Evolutionary conservation across 35 echinoderm and acorn worm genomes (phyloP).

Genomic region (Eucidaris tribuloides): DNA sequence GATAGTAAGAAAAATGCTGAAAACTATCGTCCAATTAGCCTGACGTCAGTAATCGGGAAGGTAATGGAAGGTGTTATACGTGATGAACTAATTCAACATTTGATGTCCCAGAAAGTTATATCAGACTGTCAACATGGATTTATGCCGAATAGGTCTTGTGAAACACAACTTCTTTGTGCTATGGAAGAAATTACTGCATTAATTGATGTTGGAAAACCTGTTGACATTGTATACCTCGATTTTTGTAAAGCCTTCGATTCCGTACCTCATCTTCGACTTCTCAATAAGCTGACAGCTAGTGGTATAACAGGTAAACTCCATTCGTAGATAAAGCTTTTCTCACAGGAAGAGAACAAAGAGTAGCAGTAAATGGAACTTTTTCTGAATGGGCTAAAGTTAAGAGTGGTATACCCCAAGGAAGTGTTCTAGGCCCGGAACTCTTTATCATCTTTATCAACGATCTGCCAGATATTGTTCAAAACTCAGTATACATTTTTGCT

Average conservation of each 20-base stretch:
- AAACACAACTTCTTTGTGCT: no score
- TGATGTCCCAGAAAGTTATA: no score
- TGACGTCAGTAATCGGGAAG: no score
- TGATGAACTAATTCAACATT: no score
- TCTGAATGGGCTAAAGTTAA: neutral
- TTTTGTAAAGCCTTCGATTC: slow-evolving; percentile 56
- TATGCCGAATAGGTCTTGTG: no score
- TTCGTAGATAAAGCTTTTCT: slow-evolving; percentile 17
- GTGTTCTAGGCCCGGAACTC: slow-evolving; percentile 18
- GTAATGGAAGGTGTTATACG: no score
- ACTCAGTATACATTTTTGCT: neutral
- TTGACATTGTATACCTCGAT: slow-evolving; percentile 59
- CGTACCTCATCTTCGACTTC: slow-evolving; percentile 15
- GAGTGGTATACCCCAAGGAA: slow-evolving; percentile 34
- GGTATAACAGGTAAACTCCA: neutral
- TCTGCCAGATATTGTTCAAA: neutral
- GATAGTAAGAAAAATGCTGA: no score
- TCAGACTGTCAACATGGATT: no score
- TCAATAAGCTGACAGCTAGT: neutral
- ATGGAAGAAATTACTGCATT: slow-evolving; percentile 1
- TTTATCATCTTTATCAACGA: slow-evolving; percentile 24
- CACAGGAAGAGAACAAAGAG: neutral
- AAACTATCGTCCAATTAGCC: no score
- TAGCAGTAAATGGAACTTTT: neutral
- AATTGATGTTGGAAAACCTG: slow-evolving; percentile 1